phyloP scores from a whole-genome alignment of 1,140 invertebrate genomes.

The Phymastichus coffea region DNA sequence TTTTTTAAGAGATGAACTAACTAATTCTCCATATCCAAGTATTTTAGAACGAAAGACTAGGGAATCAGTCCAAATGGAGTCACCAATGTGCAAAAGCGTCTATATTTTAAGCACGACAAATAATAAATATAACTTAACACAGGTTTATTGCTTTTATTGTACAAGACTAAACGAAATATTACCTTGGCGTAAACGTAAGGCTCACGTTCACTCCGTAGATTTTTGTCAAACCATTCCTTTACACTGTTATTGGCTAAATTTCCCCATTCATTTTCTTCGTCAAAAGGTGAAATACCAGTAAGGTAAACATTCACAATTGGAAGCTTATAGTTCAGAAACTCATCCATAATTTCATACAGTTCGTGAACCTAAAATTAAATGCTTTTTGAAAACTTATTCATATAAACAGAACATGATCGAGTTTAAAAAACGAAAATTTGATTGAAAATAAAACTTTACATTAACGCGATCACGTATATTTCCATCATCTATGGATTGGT shows the following conservation, averaged over 20 bases:
- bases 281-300: slow-evolving; percentile 40
- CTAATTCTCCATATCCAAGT: slow-evolving; percentile 35
- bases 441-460: slow-evolving; percentile 35
- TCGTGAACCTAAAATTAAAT: slow-evolving; percentile 31
- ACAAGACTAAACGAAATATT: slow-evolving; percentile 11
- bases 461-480: slow-evolving; percentile 30
- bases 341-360: slow-evolving; percentile 42
- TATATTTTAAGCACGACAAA: slow-evolving; percentile 28
- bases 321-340: slow-evolving; percentile 35
- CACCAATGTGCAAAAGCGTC: slow-evolving; percentile 43
- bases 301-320: slow-evolving; percentile 48
- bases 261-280: slow-evolving; percentile 50
- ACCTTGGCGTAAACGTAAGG: slow-evolving; percentile 43
- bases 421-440: too few relatives aligned
- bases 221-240: slow-evolving; percentile 41
- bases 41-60: slow-evolving; percentile 43
- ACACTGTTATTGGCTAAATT: slow-evolving; percentile 30
- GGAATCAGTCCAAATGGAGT: slow-evolving; percentile 48
- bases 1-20: slow-evolving; percentile 35
- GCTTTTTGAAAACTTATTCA: background rate
- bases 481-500: slow-evolving; percentile 46
- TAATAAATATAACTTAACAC: slow-evolving; percentile 8
- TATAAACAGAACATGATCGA: slow-evolving; percentile 20
- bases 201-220: slow-evolving; percentile 22
- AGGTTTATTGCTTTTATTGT: slow-evolving; percentile 11